These are phyloP conservation scores for Aphidius ervi DNA, from an alignment of 1,140 invertebrate species.

Conservation along the genomic window DNA sequence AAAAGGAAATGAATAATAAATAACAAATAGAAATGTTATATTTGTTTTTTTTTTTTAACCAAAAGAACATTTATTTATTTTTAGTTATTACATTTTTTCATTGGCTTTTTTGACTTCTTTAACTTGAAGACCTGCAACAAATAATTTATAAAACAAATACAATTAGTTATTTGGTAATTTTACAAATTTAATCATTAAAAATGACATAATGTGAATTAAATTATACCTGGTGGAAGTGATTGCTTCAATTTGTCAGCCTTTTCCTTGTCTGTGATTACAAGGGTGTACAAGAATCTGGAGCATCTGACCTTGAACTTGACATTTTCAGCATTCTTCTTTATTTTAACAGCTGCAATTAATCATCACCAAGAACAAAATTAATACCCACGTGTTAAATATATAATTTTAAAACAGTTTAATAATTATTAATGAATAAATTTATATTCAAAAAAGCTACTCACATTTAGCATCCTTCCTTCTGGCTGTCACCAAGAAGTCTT, in stretches of 20 bases:
- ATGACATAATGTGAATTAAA: conserved; percentile 22
- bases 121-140: conserved; percentile 71
- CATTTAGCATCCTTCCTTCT: conserved; percentile 97
- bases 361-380: not conserved
- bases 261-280: conserved; percentile 96
- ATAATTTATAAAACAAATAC: conserved; percentile 14
- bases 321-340: conserved; percentile 90
- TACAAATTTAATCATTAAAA: no score
- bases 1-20: no score
- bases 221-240: conserved; percentile 70
- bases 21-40: no score
- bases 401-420: not conserved
- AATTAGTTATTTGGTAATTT: no score
- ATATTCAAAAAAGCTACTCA: conserved; percentile 53
- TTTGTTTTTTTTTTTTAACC: no score
- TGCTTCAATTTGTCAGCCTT: conserved; percentile 98
- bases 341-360: conserved; percentile 64
- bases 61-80: no score
- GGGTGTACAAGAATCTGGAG: conserved; percentile 93
- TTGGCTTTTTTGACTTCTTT: conserved; percentile 69
- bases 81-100: conserved; percentile 37
- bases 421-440: conserved; percentile 5
- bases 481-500: conserved; percentile 97
- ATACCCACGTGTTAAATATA: not conserved
- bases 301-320: conserved; percentile 98